Conservation (phyloP, 1,140 invertebrate species). For the Drosophila sulfurigaster region DNA sequence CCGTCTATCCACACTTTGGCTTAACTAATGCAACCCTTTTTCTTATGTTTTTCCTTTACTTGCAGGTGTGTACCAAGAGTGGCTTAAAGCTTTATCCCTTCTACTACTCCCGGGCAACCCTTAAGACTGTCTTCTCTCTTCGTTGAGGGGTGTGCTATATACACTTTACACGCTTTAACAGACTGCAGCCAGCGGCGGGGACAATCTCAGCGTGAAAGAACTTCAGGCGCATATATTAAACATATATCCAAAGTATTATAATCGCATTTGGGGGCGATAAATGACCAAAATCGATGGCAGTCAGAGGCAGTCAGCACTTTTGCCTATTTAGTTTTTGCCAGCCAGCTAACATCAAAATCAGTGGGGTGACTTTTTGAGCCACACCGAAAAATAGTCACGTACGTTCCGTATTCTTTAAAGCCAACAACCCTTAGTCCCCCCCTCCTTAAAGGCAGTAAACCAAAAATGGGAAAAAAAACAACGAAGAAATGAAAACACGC, state of each 20-base stretch:
- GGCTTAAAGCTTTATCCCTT: constrained; percentile 50
- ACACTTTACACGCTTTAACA: constrained; percentile 73
- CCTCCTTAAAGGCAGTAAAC: not conserved
- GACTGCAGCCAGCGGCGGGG: constrained; percentile 37
- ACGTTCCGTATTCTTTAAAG: constrained; percentile 67
- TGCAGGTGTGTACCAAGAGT: constrained; percentile 74
- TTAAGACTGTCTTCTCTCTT: constrained; percentile 19
- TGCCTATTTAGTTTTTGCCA: constrained; percentile 69
- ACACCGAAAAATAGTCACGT: constrained; percentile 65
- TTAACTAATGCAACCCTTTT: constrained; percentile 74
- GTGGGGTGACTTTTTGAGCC: constrained; percentile 74
- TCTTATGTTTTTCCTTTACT: constrained; percentile 45
- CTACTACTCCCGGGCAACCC: constrained; percentile 27
- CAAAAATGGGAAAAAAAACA: constrained; percentile 31
- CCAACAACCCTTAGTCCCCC: constrained; percentile 66
- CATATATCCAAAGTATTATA: constrained; percentile 73
- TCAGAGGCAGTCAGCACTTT: constrained; percentile 55
- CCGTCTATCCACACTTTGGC: constrained; percentile 24
- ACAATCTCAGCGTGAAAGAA: constrained; percentile 61
- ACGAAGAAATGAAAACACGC: constrained; percentile 58
- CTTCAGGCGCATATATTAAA: constrained; percentile 25
- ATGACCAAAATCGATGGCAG: constrained; percentile 74
- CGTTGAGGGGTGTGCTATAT: constrained; percentile 49
- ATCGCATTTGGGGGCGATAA: constrained; percentile 79
- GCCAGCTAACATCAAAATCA: constrained; percentile 32